Base-by-base conservation (phyloP, 2,888 invertebrate species). In the Sarcophaga variegata region DNA sequence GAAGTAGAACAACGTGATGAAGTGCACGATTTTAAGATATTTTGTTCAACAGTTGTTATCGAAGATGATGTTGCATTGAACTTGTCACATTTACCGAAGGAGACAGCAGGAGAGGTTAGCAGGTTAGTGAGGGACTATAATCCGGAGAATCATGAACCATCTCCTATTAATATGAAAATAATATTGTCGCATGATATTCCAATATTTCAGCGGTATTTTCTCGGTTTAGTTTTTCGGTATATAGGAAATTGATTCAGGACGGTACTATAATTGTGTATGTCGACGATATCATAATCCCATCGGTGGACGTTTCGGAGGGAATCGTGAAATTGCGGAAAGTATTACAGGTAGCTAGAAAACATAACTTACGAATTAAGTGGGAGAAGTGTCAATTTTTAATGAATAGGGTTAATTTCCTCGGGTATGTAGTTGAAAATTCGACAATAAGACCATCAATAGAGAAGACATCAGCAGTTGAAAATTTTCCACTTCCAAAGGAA, bases 341-440 rank as follows among this genome's bases (percentile, higher is more conserved):
- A 0, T 62, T 88, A 64, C 4, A 64, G 5, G 60, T 72, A 12
- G 88, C 88, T 11, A 62, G 80, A 4, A 49, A 72, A 25, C 72
- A 83, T 17, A 85, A 84, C 3, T 66, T 88, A 22, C 69, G 69
- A 12, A 86, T 88, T 0, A 88, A 88, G 14, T 89, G 88, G 88
- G 47, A 22, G 6, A 89, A 89, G 25, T 89, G 88, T n/a, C 86
- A 88, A 49, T 88, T 89, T 17, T 17, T 89, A 17, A 81, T 67
- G 63, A 85, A 27, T 3, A 64, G 20, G 25, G 77, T 89, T 2
- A 81, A 88, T n/a, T 88, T 87, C 62, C 59, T 89, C 0, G 84
- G 86, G 2, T 88, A 88, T 25, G 17, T 86, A 0, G 69, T 89
- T 0, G 85, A 88, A 47, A 78, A 83, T n/a, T 78, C 83, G 2